Percentiles rank a stretch among this genome's conserved stretches.
Evolutionary conservation across 2,113 vertebrate species (phyloP).

Genomic region (Calidris pygmaea): DNA sequence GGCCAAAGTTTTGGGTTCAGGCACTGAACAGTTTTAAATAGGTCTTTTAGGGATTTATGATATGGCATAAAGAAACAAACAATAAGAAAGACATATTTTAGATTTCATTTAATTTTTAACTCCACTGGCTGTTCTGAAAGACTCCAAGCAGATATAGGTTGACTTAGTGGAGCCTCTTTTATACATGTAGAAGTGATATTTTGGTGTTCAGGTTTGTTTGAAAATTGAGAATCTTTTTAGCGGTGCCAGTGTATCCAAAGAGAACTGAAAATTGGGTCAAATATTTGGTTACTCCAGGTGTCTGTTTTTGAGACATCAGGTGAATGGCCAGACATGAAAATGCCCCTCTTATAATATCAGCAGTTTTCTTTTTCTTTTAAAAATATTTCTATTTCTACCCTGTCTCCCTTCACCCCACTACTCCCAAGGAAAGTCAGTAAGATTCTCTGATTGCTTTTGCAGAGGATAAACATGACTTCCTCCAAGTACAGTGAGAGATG

Average conservation of each 20-base stretch:
- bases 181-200: not conserved
- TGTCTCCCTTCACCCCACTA: not conserved
- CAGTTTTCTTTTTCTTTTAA: not conserved
- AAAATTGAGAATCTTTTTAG: not conserved
- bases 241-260: not conserved
- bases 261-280: not conserved
- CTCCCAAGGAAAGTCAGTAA: not conserved
- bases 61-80: not conserved
- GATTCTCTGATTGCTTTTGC: not conserved
- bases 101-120: not conserved
- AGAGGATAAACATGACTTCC: not conserved
- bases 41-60: conserved; percentile 1
- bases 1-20: not conserved
- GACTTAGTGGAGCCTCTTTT: not conserved
- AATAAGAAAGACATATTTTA: not conserved
- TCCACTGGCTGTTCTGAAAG: not conserved
- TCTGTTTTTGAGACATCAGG: not conserved
- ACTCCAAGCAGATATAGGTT: not conserved
- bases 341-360: not conserved
- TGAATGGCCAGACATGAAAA: not conserved
- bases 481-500: not conserved
- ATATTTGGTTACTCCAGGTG: not conserved
- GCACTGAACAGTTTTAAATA: not conserved
- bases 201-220: not conserved
- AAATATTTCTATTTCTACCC: not conserved